Conservation (phyloP, 2,888 invertebrate species). For the Eupsilia transversa region DNA sequence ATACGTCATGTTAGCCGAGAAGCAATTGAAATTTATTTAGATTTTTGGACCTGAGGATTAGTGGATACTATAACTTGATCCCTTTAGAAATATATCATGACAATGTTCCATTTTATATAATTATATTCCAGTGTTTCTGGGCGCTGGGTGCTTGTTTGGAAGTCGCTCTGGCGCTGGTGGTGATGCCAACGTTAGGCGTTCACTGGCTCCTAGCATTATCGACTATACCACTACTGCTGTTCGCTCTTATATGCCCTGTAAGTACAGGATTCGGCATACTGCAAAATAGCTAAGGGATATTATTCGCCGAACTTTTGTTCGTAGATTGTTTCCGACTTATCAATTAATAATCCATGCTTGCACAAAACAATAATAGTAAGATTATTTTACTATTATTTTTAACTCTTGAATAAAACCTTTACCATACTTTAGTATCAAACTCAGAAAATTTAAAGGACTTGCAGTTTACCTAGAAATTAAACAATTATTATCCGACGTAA, state of each 20-base stretch:
- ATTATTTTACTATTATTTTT: not conserved
- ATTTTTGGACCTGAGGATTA: not conserved
- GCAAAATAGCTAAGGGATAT: not conserved
- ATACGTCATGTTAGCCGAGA: not conserved
- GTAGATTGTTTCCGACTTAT: not conserved
- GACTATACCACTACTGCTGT: conserved; percentile 96
- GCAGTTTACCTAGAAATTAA: not conserved
- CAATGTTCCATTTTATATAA: not conserved
- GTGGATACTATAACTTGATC: not conserved
- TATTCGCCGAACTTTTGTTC: not conserved
- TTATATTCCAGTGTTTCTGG: conserved; percentile 96
- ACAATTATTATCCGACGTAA: not conserved
- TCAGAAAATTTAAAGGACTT: not conserved
- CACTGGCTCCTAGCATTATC: conserved; percentile 98
- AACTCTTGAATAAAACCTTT: not conserved
- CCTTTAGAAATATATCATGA: not conserved
- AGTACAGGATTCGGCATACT: conserved; percentile 73
- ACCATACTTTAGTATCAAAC: not conserved
- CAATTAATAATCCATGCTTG: not conserved
- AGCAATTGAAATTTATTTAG: not conserved
- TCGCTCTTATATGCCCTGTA: conserved; percentile 95
- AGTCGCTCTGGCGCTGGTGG: conserved; percentile 96
- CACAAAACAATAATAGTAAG: not conserved
- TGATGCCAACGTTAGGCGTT: conserved; percentile 98
- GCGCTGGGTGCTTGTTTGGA: conserved; percentile 98